phyloP scores from a whole-genome alignment of 2,113 vertebrate genomes.

The Eolophus roseicapilla region DNA sequence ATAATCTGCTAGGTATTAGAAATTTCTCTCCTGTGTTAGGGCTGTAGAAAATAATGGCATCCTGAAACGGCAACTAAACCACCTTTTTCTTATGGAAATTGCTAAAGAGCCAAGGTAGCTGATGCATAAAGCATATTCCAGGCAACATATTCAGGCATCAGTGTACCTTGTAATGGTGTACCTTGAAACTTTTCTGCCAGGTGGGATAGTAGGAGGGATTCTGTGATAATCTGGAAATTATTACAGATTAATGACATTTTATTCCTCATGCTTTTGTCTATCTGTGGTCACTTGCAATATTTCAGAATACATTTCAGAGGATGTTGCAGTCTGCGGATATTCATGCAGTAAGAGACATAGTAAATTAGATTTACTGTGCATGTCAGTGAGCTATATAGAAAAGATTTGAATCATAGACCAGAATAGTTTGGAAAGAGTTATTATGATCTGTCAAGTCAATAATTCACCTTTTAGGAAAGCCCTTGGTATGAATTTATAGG shows the following conservation, averaged over 20 bases:
- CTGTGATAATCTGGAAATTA: neutral
- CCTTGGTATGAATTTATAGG: constrained; percentile 52
- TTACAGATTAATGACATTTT: neutral
- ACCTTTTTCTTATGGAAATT: neutral
- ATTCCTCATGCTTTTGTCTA: neutral
- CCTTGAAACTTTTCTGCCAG: constrained; percentile 9
- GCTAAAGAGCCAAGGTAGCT: neutral
- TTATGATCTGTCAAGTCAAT: constrained; percentile 54
- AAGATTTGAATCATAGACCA: constrained; percentile 43
- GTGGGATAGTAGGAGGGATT: neutral
- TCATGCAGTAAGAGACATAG: neutral
- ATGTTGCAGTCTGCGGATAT: neutral
- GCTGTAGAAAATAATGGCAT: neutral
- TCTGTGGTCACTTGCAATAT: constrained; percentile 22
- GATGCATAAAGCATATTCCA: neutral
- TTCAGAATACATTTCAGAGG: neutral
- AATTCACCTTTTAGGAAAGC: constrained; percentile 65
- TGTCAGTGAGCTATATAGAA: constrained; percentile 45
- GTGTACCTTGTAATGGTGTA: neutral
- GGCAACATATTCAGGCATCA: neutral
- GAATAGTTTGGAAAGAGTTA: constrained; percentile 60
- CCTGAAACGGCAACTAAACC: neutral
- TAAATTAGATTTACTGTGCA: constrained; percentile 28
- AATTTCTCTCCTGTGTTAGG: neutral
- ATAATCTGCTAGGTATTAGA: neutral